Conservation (phyloP, 2,113 vertebrate genomes). For the Eulemur rufifrons region DNA sequence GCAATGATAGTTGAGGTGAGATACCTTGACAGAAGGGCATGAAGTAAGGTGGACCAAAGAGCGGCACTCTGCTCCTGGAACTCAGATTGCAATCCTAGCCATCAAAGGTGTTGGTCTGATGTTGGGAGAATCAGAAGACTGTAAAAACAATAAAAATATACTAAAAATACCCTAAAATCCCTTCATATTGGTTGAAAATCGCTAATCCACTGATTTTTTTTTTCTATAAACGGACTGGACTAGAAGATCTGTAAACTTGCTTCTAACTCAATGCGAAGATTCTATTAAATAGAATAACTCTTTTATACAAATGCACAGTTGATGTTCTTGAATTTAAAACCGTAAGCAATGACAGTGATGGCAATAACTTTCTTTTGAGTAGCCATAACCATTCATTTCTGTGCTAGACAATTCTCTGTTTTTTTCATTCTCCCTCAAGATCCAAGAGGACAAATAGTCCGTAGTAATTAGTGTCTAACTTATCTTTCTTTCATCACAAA, state of each 20-base stretch:
- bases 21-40: neutral
- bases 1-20: neutral
- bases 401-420: neutral
- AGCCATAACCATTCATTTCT: neutral
- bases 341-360: neutral
- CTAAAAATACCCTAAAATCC: neutral
- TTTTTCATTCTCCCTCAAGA: neutral
- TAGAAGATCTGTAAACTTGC: neutral
- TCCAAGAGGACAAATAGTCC: neutral
- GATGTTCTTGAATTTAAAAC: neutral
- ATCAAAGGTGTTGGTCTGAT: neutral
- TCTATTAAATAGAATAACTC: neutral
- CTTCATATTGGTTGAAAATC: neutral
- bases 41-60: neutral
- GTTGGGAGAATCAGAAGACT: neutral
- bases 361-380: neutral
- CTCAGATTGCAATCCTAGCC: neutral
- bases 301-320: neutral
- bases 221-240: neutral
- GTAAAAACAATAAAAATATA: neutral
- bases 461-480: neutral
- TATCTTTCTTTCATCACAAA: conserved; percentile 19
- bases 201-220: neutral
- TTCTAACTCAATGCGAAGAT: neutral
- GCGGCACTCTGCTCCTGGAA: neutral